phyloP scores from a whole-genome alignment of 2,113 vertebrate genomes.

The Limnothrissa miodon region DNA sequence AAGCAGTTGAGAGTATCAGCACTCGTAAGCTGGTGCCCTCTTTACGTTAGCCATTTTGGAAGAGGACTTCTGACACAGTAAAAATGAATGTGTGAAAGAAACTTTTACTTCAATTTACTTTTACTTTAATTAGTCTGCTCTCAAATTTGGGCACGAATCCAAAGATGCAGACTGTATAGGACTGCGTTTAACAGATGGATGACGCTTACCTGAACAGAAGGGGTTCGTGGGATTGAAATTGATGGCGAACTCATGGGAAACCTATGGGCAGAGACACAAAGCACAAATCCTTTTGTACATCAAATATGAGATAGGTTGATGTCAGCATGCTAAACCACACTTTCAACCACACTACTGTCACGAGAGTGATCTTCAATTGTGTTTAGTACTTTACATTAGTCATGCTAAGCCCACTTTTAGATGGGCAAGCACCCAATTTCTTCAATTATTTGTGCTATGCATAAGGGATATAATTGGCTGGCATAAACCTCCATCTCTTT shows the following conservation, averaged over 20 bases:
- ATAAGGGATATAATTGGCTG: background rate
- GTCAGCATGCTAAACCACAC: background rate
- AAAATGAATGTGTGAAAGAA: background rate
- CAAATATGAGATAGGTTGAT: background rate
- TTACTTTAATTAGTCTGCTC: background rate
- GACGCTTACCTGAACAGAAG: constrained; percentile 88
- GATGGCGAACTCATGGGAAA: constrained; percentile 98
- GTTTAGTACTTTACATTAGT: background rate
- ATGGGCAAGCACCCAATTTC: background rate
- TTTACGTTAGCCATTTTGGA: too few relatives aligned
- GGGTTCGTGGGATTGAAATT: constrained; percentile 98
- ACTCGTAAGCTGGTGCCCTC: too few relatives aligned
- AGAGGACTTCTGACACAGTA: background rate
- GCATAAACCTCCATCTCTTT: background rate
- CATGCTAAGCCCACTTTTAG: background rate
- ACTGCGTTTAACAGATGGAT: background rate
- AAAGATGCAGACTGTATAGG: background rate
- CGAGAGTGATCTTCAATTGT: background rate
- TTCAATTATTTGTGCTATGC: background rate
- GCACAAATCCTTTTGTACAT: background rate
- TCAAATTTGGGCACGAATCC: background rate
- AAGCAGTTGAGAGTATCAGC: too few relatives aligned
- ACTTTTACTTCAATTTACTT: background rate
- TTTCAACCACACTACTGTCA: background rate
- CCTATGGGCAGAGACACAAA: constrained; percentile 69